Conservation (phyloP, 2,113 vertebrate species). For the Seriola rivoliana region DNA sequence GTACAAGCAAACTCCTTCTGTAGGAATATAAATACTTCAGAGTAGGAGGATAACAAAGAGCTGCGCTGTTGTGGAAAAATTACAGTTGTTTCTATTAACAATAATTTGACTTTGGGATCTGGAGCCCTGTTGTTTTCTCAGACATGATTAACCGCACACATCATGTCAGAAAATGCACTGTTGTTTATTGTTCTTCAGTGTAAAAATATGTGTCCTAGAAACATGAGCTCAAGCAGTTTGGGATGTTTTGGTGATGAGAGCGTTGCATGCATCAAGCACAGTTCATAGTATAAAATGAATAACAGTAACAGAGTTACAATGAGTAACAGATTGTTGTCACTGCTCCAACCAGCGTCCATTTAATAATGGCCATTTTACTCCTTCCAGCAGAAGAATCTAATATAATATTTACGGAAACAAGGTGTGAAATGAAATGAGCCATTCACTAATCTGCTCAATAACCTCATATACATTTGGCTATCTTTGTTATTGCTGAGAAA, state of each 20-base stretch:
- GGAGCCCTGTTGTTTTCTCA: constrained; percentile 9
- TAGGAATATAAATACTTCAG: neutral
- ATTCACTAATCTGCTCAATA: neutral
- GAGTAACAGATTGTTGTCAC: neutral
- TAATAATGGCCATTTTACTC: constrained; percentile 14
- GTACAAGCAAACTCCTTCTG: neutral
- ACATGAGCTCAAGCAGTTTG: neutral
- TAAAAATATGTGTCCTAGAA: constrained; percentile 1
- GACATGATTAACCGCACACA: neutral
- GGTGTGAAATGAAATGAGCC: constrained; percentile 29
- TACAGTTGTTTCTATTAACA: neutral
- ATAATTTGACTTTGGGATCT: constrained; percentile 1
- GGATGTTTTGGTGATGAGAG: neutral
- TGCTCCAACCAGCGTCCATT: neutral
- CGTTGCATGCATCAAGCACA: neutral
- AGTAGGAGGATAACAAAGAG: neutral
- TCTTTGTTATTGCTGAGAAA: neutral
- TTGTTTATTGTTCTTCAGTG: neutral
- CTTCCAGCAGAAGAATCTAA: neutral
- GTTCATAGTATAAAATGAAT: neutral
- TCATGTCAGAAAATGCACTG: neutral
- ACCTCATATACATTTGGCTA: neutral
- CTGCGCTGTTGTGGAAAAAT: neutral
- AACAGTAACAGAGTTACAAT: neutral
- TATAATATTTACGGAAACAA: neutral